Percentiles rank a stretch among this genome's conserved stretches.
These are phyloP conservation scores for Cololabis saira DNA, from an alignment of 2,113 vertebrate genomes.

Conservation along the genomic window DNA sequence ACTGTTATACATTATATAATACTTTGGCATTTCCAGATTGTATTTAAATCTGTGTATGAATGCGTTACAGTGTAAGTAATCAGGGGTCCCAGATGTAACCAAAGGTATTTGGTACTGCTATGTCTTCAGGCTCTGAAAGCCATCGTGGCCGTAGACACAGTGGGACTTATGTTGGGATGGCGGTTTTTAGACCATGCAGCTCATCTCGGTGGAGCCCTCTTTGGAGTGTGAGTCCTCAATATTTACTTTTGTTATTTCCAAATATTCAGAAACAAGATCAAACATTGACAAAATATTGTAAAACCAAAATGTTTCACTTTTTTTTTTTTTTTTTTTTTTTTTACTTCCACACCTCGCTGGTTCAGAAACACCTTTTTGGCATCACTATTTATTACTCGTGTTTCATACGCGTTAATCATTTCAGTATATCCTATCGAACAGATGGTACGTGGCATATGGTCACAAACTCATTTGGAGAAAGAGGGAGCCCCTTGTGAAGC, in stretches of 20 bases:
- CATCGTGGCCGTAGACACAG: conserved; percentile 89
- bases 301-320: no score
- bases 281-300: no score
- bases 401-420: neutral
- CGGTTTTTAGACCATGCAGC: conserved; percentile 95
- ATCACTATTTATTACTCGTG: no score
- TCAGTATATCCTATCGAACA: conserved; percentile 58
- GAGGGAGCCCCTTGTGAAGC: conserved; percentile 91
- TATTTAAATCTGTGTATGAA: conserved; percentile 24
- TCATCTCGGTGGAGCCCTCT: conserved; percentile 94
- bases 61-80: conserved; percentile 51
- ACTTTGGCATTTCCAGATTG: conserved; percentile 5
- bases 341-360: no score
- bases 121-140: conserved; percentile 89
- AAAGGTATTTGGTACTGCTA: neutral
- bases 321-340: no score
- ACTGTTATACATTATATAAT: neutral
- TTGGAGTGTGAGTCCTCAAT: conserved; percentile 89
- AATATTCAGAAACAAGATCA: neutral
- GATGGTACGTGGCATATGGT: conserved; percentile 92
- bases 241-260: neutral
- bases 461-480: conserved; percentile 96
- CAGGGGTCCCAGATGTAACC: conserved; percentile 9
- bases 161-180: conserved; percentile 92
- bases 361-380: no score